phyloP scores from a whole-genome alignment of 30 jellyfish, hydroid and myxozoan species.

The Pelagia noctiluca region DNA sequence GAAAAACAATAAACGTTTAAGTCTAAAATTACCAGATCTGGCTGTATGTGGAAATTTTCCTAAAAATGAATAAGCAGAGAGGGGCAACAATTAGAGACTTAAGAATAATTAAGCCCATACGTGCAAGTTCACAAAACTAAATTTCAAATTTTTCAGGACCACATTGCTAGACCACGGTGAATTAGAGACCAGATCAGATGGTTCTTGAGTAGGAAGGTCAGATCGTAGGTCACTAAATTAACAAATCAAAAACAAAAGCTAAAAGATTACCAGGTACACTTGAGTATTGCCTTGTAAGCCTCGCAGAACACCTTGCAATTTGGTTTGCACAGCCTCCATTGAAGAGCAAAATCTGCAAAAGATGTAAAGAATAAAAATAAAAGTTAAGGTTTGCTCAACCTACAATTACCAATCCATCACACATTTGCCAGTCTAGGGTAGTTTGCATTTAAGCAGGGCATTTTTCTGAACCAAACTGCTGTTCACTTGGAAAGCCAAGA shows the following conservation, averaged over 20 bases:
- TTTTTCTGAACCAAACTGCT: not conserved
- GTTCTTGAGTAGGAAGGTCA: not conserved
- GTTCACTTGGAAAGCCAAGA: not conserved
- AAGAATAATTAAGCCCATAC: not conserved
- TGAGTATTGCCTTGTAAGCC: slow-evolving; percentile 22
- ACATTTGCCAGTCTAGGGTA: not conserved
- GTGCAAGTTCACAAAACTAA: not conserved
- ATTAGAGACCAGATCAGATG: not conserved
- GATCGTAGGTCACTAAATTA: not conserved
- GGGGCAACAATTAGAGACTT: not conserved
- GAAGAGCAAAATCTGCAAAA: slow-evolving; percentile 8
- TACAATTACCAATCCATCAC: not conserved
- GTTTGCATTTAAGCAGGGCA: not conserved
- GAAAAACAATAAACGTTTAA: too few species aligned
- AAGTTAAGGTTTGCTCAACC: not conserved
- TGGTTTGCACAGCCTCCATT: slow-evolving; percentile 35
- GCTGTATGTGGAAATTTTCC: too few species aligned
- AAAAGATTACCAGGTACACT: slow-evolving; percentile 50
- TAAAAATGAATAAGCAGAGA: not conserved
- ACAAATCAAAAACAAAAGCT: too few species aligned
- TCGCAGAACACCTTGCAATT: slow-evolving; percentile 19
- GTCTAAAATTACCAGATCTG: too few species aligned
- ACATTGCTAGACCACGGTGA: not conserved
- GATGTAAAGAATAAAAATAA: not conserved
- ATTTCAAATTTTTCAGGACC: too few species aligned